Conservation (phyloP, 2,113 vertebrate species). For the Pelvicachromis taeniatus region DNA sequence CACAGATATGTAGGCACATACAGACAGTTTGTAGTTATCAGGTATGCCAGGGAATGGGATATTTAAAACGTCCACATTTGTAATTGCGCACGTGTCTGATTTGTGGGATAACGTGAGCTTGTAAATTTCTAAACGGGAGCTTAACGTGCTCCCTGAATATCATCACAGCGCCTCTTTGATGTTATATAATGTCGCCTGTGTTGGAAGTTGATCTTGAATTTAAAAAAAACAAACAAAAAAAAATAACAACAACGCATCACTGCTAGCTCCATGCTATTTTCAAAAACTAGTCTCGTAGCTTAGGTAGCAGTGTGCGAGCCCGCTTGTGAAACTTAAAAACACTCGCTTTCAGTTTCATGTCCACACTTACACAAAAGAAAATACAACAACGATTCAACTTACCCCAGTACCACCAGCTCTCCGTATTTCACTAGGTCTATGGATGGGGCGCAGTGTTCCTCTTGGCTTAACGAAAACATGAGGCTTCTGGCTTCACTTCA, state of each 20-base stretch:
- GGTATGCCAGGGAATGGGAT: background rate
- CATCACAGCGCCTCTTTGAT: background rate
- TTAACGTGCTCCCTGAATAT: background rate
- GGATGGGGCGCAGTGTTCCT: constrained; percentile 87
- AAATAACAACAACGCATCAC: background rate
- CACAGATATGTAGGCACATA: background rate
- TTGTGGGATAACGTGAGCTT: constrained; percentile 62
- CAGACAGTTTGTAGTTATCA: background rate
- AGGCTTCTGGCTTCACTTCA: constrained; percentile 65
- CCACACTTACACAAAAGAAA: background rate
- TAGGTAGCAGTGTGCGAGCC: background rate
- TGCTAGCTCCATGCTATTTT: background rate
- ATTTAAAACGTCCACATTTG: constrained; percentile 14
- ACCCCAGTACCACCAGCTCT: constrained; percentile 93
- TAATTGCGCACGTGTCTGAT: constrained; percentile 56
- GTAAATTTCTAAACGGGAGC: constrained; percentile 2
- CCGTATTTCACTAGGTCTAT: constrained; percentile 95
- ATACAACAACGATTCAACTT: constrained; percentile 54
- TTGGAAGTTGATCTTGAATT: background rate
- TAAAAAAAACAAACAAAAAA: background rate
- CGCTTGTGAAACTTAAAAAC: constrained; percentile 28
- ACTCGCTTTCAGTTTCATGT: background rate
- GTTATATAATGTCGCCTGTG: background rate
- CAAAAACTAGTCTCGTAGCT: background rate
- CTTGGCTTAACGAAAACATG: constrained; percentile 91